phyloP scores from a whole-genome alignment of 2,797 vertebrate species.

The Danio jaintianensis region DNA sequence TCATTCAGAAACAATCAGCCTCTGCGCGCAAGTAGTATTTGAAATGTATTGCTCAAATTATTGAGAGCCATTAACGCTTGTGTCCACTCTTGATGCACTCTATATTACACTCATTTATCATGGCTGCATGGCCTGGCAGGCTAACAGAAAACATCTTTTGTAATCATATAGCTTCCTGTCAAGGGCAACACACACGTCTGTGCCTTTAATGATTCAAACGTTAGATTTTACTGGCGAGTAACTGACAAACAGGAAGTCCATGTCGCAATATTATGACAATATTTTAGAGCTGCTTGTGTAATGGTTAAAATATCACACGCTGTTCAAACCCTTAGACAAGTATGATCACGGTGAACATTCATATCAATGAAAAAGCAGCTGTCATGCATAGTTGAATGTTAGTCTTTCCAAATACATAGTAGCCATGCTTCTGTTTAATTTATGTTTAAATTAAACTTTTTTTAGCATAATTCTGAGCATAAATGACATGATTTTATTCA shows the following conservation, averaged over 20 bases:
- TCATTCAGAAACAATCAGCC: conserved; percentile 69
- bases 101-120: conserved; percentile 85
- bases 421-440: too few relatives aligned
- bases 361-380: too few relatives aligned
- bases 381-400: too few relatives aligned
- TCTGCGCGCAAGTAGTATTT: conserved; percentile 54
- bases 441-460: too few relatives aligned
- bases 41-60: conserved; percentile 58
- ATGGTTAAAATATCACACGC: background rate
- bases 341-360: too few relatives aligned
- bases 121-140: conserved; percentile 76
- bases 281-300: background rate
- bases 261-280: background rate
- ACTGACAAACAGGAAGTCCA: conserved; percentile 66
- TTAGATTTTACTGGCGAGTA: conserved; percentile 75
- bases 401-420: too few relatives aligned
- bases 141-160: conserved; percentile 80
- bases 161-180: conserved; percentile 83
- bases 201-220: conserved; percentile 78
- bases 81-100: conserved; percentile 72
- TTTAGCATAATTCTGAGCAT: too few relatives aligned
- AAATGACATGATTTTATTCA: too few relatives aligned
- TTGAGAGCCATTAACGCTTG: conserved; percentile 64
- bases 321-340: too few relatives aligned
- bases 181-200: conserved; percentile 69